phyloP scores from a whole-genome alignment of 2,888 invertebrate genomes.

The Anorthoa munda region DNA sequence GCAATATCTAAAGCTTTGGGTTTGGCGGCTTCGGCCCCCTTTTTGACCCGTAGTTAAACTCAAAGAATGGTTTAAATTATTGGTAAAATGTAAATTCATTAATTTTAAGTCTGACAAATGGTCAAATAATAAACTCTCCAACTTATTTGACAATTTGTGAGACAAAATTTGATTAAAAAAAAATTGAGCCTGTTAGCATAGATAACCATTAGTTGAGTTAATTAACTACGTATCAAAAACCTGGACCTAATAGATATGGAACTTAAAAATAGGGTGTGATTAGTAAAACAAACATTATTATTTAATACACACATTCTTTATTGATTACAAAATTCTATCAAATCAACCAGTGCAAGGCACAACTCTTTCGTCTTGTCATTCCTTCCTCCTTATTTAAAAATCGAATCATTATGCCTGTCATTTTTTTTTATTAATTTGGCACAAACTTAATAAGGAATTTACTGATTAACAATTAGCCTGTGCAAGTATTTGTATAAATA shows the following conservation, averaged over 20 bases:
- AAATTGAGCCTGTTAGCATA: too few species aligned
- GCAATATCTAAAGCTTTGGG: slow-evolving; percentile 54
- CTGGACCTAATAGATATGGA: background rate
- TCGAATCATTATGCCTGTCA: slow-evolving; percentile 15
- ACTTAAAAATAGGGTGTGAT: slow-evolving; percentile 57
- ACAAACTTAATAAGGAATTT: slow-evolving; percentile 52
- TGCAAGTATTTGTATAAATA: slow-evolving; percentile 43
- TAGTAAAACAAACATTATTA: slow-evolving; percentile 66
- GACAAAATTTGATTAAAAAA: too few species aligned
- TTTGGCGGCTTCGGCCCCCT: slow-evolving; percentile 3
- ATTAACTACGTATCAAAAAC: too few species aligned
- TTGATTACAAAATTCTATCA: slow-evolving; percentile 70
- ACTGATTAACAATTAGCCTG: slow-evolving; percentile 35
- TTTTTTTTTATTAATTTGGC: slow-evolving; percentile 56
- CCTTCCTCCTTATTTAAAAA: slow-evolving; percentile 29
- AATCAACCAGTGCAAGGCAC: slow-evolving; percentile 67
- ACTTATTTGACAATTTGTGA: too few species aligned
- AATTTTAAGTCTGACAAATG: too few species aligned
- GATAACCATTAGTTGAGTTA: too few species aligned
- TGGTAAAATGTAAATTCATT: too few species aligned
- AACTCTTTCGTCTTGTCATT: slow-evolving; percentile 38
- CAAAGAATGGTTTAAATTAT: too few species aligned
- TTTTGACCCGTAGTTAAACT: too few species aligned
- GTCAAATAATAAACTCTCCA: too few species aligned
- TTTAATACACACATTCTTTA: slow-evolving; percentile 72